These are phyloP conservation scores for Sanderia malayensis DNA, from an alignment of 30 jellyfish, hydroid and myxozoan species.

Conservation along the genomic window DNA sequence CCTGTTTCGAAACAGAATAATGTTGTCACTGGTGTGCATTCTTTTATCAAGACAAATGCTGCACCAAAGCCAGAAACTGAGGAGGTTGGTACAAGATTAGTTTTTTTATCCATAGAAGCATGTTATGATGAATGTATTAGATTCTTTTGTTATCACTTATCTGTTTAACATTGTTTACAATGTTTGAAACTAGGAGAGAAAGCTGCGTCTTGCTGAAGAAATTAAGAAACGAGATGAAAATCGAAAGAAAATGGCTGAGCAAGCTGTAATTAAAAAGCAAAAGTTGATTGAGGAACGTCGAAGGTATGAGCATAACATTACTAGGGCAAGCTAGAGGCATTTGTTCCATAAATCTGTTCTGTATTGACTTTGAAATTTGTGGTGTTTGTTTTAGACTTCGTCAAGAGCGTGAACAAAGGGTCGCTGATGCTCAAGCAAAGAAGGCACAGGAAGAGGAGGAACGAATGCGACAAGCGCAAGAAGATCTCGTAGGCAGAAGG, in stretches of 20 bases:
- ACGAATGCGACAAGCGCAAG: constrained; percentile 33
- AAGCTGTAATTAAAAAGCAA: constrained; percentile 59
- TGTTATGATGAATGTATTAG: background rate
- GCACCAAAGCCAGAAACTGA: constrained; percentile 60
- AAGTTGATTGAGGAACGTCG: constrained; percentile 55
- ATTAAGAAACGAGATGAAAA: constrained; percentile 38
- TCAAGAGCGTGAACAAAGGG: constrained; percentile 84
- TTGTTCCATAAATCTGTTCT: background rate
- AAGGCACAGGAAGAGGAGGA: constrained; percentile 78
- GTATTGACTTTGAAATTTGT: background rate
- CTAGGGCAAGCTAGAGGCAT: too few species aligned
- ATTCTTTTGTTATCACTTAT: background rate
- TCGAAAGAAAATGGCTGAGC: constrained; percentile 51
- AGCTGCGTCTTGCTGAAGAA: constrained; percentile 59
- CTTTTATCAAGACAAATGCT: constrained; percentile 50
- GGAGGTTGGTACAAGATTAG: constrained; percentile 15
- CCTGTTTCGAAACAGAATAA: constrained; percentile 34
- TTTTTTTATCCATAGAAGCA: background rate
- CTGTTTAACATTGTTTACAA: too few species aligned
- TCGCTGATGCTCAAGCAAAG: constrained; percentile 69
- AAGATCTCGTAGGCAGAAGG: constrained; percentile 29
- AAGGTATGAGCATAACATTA: constrained; percentile 32
- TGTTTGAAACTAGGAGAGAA: constrained; percentile 41
- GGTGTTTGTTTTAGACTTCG: constrained; percentile 58
- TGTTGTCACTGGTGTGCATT: constrained; percentile 45